phyloP scores from a whole-genome alignment of 2,113 vertebrate species.

The Dipodomys ordii region DNA sequence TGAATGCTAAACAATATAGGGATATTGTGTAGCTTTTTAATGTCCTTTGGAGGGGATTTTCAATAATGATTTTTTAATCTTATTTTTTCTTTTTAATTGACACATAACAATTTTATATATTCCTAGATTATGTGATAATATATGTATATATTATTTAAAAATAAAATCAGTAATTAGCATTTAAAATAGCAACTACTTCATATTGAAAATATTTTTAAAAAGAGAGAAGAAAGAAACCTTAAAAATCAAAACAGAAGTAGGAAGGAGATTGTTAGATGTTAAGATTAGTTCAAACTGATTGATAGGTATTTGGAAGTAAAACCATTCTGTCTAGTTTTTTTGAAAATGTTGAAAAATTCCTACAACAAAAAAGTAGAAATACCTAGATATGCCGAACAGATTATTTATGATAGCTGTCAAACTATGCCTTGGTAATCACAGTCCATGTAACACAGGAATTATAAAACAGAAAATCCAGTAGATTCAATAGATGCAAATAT shows the following conservation, averaged over 20 bases:
- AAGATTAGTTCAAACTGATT: neutral
- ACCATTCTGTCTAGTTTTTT: neutral
- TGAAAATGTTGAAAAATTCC: neutral
- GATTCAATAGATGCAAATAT: neutral
- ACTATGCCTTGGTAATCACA: neutral
- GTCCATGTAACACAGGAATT: neutral
- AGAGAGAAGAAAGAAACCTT: neutral
- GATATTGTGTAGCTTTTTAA: no score
- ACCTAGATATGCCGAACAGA: neutral
- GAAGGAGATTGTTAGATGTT: neutral
- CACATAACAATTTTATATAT: no score
- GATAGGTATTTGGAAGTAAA: neutral
- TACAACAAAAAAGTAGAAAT: constrained; percentile 11
- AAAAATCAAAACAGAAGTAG: neutral
- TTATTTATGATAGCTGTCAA: neutral
- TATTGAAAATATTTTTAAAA: neutral
- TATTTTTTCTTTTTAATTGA: no score
- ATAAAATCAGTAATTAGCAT: neutral
- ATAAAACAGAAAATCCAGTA: neutral
- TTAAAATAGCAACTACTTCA: neutral
- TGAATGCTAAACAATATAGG: no score
- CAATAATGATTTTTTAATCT: no score
- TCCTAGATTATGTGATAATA: no score
- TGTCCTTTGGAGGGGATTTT: no score
- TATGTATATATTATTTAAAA: no score